Base-by-base conservation (phyloP, 2,888 invertebrate genomes). In the Rhaphigaster nebulosa region DNA sequence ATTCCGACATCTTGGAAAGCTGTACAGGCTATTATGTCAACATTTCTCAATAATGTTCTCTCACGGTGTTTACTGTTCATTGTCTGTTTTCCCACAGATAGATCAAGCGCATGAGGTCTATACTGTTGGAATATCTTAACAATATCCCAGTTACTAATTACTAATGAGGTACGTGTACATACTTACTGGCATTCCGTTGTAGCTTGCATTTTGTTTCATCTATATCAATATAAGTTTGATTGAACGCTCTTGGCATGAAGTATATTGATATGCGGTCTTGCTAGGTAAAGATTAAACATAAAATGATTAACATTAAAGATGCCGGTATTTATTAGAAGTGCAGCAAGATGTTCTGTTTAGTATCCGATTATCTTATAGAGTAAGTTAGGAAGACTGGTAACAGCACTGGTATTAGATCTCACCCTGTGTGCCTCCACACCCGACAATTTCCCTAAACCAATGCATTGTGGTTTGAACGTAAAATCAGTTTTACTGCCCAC, bases 1-100 rank as follows among this genome's bases (percentile, higher is more conserved):
- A 23, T 76, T 38, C 70, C 70, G 70, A 76, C 70, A 76, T 76
- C 34, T 23, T 76, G 38, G 70, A 76, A 76, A 76, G 70, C 70
- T 23, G 34, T 76, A 76, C 20, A 20, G 38, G 8, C 18, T 65
- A 34, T 65, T 76, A 38, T 38, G 34, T 20, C 38, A 76, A 76
- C 34, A 76, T 76, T 34, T 34, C 70, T 76, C 70, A 34, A 76
- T 38, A 38, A 76, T 76, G 70, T 76, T 76, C 70, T 38, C 70
- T 76, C 70, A 76, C 70, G 23, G 70, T 20, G 34, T 38, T 76
- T 38, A 29, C 65, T 65, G 29, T 65, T 29, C 34, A 34, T 76
- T 76, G 34, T 76, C 20, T 34, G 8, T 10, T 20, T 76, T 76
- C 34, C 70, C 70, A 38, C 70, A 76, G 70, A 23, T 76, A 38